Base-by-base conservation (phyloP, 1,140 invertebrate genomes). In the Battus philenor region DNA sequence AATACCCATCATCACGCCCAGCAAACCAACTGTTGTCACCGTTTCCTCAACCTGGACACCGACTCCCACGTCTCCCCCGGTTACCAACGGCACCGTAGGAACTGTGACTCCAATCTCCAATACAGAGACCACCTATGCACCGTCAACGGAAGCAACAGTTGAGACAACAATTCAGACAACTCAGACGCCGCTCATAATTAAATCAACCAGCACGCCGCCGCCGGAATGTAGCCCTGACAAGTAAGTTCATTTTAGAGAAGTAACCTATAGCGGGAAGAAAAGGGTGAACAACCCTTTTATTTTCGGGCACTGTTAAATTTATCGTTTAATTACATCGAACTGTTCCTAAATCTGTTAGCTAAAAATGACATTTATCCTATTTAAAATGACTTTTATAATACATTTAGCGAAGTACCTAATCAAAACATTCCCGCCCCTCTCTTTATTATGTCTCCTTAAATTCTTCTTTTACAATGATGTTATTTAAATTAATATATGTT, bases 161-260 rank as follows among this genome's bases (percentile, higher is more conserved):
- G n/a, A 3, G 5, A 52, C 45, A 12, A 54, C 50, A 1, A 10
- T 24, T 3, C 32, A 32, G 5, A 34, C 57, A 0, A 46, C 54
- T 1, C 36, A 54, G 0, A 54, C 68, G 3, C 56, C 70, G 0
- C 27, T 78, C 1, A 59, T 82, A 8, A 62, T 76, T 2, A 52
- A 50, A 13, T 58, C 47, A 7, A 76, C 72, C 4, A 62, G 54
- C 0, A 57, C 77, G 0, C 83, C 86, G 4, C 75, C 79, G 6
- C 86, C 81, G 2, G 65, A 79, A 41, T 86, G 83, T 49, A 51
- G 50, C n/a, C 75, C 71, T 17, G 56, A 70, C 2, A 54, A 56
- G 78, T 81, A 36, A 67, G 59, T 59, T 7, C 2, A 20, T 12
- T n/a, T n/a, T n/a, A n/a, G n/a, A n/a, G n/a, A n/a, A n/a, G n/a